A percentile compares a stretch with the other conserved stretches of the same genome.
Evolutionary conservation across 1,140 invertebrate species (phyloP).

Genomic region (Zophobas morio): DNA sequence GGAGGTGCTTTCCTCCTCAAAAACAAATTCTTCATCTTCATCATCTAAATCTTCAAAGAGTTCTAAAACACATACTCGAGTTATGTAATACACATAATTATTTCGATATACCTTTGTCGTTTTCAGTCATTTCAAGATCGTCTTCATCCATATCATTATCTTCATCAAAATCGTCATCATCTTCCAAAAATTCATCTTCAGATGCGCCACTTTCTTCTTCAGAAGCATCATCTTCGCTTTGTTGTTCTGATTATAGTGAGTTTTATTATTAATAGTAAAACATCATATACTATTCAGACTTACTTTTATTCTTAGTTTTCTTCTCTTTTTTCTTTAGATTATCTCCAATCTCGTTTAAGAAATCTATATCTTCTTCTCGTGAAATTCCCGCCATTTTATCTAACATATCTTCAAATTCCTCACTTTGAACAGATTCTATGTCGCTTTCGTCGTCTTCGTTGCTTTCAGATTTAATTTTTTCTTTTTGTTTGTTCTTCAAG

Average conservation of each 20-base stretch:
- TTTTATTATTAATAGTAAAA: too few relatives aligned
- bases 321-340: slow-evolving; percentile 65
- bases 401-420: slow-evolving; percentile 91
- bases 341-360: slow-evolving; percentile 70
- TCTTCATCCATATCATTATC: slow-evolving; percentile 58
- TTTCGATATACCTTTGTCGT: slow-evolving; percentile 61
- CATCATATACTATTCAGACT: background rate
- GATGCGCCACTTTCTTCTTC: slow-evolving; percentile 59
- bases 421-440: slow-evolving; percentile 86
- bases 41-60: slow-evolving; percentile 58
- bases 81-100: background rate
- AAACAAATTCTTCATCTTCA: slow-evolving; percentile 59
- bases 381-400: slow-evolving; percentile 73
- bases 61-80: slow-evolving; percentile 39
- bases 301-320: slow-evolving; percentile 59
- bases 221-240: slow-evolving; percentile 67
- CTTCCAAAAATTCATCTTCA: slow-evolving; percentile 60
- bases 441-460: slow-evolving; percentile 71
- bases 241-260: background rate
- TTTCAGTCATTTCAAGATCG: slow-evolving; percentile 62
- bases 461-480: slow-evolving; percentile 61
- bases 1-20: slow-evolving; percentile 53
- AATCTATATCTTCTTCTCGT: slow-evolving; percentile 72
- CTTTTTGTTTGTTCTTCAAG: slow-evolving; percentile 69
- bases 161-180: slow-evolving; percentile 53